Percentiles rank a stretch among this genome's conserved stretches.
These are phyloP conservation scores for Halichondria panicea DNA, from an alignment of 37 sponge, comb jelly and placozoan species.

Conservation along the genomic window DNA sequence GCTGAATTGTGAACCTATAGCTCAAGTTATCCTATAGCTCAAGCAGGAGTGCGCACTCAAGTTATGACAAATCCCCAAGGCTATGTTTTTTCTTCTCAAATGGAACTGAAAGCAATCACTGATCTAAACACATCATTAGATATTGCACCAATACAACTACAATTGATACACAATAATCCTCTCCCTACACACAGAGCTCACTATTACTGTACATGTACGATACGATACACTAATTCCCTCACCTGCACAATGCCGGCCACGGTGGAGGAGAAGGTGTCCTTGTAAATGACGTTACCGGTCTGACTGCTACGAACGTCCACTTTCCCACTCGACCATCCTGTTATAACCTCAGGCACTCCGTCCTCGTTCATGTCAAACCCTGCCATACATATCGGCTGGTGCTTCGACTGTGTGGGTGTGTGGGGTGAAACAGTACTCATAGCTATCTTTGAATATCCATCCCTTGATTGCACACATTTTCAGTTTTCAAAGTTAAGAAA, in stretches of 20 bases:
- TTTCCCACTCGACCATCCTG: conserved; percentile 95
- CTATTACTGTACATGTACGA: no score
- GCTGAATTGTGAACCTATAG: no score
- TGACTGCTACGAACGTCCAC: conserved; percentile 69
- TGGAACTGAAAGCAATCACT: conserved; percentile 4
- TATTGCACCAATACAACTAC: not conserved
- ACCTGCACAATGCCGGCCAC: conserved; percentile 93
- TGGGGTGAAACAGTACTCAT: no score
- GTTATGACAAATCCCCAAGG: no score
- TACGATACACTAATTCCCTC: not conserved
- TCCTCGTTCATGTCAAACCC: conserved; percentile 87
- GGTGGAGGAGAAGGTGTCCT: conserved; percentile 76
- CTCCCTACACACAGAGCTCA: not conserved
- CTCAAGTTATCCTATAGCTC: no score
- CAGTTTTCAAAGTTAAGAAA: no score
- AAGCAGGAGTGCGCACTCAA: no score
- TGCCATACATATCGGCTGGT: conserved; percentile 74
- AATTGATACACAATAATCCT: not conserved
- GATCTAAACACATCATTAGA: not conserved
- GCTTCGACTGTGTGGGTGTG: conserved; percentile 69
- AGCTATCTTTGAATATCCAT: no score
- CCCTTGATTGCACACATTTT: no score
- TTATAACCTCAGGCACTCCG: conserved; percentile 84
- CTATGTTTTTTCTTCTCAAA: no score
- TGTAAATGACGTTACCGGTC: conserved; percentile 89